phyloP scores from a whole-genome alignment of 2,888 invertebrate species.

The Carterocephalus palaemon region DNA sequence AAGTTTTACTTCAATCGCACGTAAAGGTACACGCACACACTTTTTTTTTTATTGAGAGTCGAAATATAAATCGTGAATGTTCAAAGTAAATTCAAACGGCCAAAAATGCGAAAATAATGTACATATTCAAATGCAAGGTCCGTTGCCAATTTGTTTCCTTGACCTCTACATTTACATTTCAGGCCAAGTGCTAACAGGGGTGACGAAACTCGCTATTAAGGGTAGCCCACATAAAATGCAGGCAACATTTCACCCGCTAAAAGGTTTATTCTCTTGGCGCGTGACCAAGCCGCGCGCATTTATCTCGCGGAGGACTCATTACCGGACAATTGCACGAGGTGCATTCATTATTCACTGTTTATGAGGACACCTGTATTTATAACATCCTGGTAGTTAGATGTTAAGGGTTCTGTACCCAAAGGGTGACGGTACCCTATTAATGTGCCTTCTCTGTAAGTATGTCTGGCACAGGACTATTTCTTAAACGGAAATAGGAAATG shows the following conservation, averaged over 20 bases:
- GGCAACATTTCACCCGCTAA: conserved; percentile 33
- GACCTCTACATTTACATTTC: conserved; percentile 7
- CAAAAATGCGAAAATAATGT: too few species aligned
- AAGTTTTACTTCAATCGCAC: too few species aligned
- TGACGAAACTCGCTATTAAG: conserved; percentile 15
- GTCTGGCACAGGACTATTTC: too few species aligned
- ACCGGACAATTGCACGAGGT: conserved; percentile 15
- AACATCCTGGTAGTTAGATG: background rate
- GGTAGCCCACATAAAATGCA: conserved; percentile 27
- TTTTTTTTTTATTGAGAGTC: too few species aligned
- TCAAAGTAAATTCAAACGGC: too few species aligned
- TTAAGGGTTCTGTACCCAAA: background rate
- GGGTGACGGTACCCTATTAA: too few species aligned
- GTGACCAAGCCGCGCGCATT: conserved; percentile 34
- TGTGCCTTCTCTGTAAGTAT: too few species aligned
- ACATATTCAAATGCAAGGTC: conserved; percentile 5
- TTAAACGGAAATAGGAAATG: too few species aligned
- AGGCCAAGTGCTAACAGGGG: conserved; percentile 12
- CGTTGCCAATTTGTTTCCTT: conserved; percentile 1
- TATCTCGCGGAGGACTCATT: conserved; percentile 28
- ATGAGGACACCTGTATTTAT: conserved; percentile 13
- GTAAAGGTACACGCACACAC: too few species aligned
- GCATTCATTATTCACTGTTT: conserved; percentile 12
- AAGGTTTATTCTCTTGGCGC: conserved; percentile 36
- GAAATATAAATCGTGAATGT: too few species aligned